Evolutionary conservation across 2,113 vertebrate species (phyloP).

Genomic region (Ctenomys sociabilis): DNA sequence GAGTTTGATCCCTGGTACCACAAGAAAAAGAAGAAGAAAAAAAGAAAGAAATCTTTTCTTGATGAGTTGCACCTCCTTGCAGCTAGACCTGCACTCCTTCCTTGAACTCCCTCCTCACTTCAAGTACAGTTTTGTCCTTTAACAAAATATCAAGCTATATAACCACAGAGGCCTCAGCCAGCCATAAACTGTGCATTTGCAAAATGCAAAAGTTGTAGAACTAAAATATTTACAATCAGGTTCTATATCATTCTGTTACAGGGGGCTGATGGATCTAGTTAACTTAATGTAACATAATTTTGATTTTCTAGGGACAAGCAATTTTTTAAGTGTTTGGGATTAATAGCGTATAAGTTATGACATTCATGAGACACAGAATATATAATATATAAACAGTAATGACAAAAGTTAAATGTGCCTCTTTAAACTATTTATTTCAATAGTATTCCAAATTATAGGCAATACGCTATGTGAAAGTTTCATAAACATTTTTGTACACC

Average conservation of each 20-base stretch:
- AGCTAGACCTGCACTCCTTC: too few species aligned
- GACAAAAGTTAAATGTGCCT: neutral
- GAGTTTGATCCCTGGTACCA: too few species aligned
- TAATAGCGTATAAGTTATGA: neutral
- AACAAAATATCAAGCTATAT: neutral
- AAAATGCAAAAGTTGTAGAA: neutral
- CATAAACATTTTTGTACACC: neutral
- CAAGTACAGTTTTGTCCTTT: neutral
- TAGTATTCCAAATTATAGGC: slow-evolving; percentile 1
- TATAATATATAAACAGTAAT: neutral
- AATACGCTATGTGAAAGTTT: neutral
- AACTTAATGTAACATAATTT: neutral
- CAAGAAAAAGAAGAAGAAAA: too few species aligned
- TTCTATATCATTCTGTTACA: neutral
- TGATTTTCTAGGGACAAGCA: neutral
- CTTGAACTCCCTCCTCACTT: neutral
- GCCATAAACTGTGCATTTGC: neutral
- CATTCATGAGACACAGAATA: neutral
- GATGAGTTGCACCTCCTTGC: too few species aligned
- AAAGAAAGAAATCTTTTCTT: too few species aligned
- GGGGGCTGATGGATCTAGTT: neutral
- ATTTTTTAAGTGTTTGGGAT: neutral
- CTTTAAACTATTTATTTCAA: neutral
- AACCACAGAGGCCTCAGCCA: neutral
- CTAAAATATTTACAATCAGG: neutral